A percentile compares a stretch with the other conserved stretches of the same genome.
Conservation (phyloP, 2,797 vertebrate species). For the Triplophysa yarkandensis region DNA sequence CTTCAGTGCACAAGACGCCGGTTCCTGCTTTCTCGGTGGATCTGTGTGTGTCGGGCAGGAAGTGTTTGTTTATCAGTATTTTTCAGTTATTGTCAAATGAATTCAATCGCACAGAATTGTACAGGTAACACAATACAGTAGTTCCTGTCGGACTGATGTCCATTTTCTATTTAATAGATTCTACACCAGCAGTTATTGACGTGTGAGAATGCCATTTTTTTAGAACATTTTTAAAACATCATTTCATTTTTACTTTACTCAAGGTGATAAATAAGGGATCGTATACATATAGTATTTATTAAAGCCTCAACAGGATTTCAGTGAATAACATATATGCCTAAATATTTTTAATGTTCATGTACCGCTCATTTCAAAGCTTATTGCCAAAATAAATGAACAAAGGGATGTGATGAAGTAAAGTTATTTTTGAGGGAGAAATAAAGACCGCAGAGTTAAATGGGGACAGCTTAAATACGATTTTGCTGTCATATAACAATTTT, state of each 20-base stretch:
- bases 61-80: not conserved
- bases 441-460: not conserved
- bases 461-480: no score
- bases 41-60: not conserved
- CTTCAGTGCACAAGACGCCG: not conserved
- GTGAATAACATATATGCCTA: not conserved
- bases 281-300: not conserved
- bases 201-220: not conserved
- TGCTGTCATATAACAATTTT: no score
- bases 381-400: conserved; percentile 3
- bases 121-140: not conserved
- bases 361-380: not conserved
- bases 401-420: not conserved
- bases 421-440: not conserved
- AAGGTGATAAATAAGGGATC: not conserved
- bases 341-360: not conserved
- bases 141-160: not conserved
- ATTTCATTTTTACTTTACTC: not conserved
- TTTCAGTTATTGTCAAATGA: not conserved
- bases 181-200: conserved; percentile 12
- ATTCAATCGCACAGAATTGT: not conserved
- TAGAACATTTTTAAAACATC: not conserved
- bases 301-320: not conserved
- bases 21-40: not conserved
- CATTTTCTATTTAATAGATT: not conserved